Percentiles rank a stretch among this genome's conserved stretches.
Conservation (phyloP, 1,140 invertebrate species). For the Diabrotica virgifera region DNA sequence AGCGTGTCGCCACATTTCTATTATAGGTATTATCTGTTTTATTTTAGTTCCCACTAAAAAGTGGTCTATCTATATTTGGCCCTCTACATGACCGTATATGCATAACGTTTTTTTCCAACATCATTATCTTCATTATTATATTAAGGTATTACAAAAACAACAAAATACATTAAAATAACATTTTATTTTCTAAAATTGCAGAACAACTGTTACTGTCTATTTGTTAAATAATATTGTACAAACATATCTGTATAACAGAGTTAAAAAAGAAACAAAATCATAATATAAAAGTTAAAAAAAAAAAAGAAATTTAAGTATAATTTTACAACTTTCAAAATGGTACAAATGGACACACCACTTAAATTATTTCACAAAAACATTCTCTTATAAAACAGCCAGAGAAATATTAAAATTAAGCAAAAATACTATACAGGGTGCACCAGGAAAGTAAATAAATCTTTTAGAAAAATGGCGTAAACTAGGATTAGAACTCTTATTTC, state of each 20-base stretch:
- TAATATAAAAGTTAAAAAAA: constrained; percentile 19
- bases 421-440: neutral
- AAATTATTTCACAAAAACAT: neutral
- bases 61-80: no score
- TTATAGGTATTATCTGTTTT: no score
- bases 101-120: no score
- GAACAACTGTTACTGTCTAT: constrained; percentile 35
- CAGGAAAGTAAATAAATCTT: neutral
- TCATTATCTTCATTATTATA: no score
- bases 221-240: constrained; percentile 27
- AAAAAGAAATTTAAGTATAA: constrained; percentile 15
- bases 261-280: constrained; percentile 18
- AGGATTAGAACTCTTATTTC: neutral
- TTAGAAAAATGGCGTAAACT: neutral
- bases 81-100: no score
- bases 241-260: constrained; percentile 15
- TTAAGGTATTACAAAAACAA: no score
- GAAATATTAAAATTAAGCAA: neutral
- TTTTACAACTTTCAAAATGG: constrained; percentile 5
- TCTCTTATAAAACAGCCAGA: neutral
- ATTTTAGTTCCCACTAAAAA: no score
- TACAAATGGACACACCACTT: constrained; percentile 9
- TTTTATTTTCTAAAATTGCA: constrained; percentile 39
- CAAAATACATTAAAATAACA: constrained; percentile 33
- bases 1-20: no score